A percentile compares a stretch with the other conserved stretches of the same genome.
These are phyloP conservation scores for Myoxocephalus aenaeus DNA, from an alignment of 2,797 vertebrate species.

Conservation along the genomic window DNA sequence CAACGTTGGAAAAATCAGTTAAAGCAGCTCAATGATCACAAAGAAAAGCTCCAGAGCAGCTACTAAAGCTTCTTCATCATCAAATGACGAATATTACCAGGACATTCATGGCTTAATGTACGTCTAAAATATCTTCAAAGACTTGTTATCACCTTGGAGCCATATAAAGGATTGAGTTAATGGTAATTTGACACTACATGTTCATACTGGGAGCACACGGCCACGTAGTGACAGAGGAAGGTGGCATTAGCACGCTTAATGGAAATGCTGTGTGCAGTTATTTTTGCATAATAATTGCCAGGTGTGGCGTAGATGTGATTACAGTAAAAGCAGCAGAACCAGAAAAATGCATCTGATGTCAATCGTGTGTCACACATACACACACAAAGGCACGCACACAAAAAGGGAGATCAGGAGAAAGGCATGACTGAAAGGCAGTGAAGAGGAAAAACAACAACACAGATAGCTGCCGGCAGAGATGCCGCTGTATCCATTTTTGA, in stretches of 20 bases:
- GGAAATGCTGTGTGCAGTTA: conserved; percentile 69
- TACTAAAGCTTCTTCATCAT: background rate
- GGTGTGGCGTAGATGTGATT: conserved; percentile 49
- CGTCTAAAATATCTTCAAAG: conserved; percentile 5
- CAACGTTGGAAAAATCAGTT: background rate
- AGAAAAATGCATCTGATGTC: conserved; percentile 75
- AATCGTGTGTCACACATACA: conserved; percentile 23
- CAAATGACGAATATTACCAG: background rate
- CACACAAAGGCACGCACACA: conserved; percentile 31
- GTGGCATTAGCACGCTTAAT: conserved; percentile 60
- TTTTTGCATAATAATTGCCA: conserved; percentile 64
- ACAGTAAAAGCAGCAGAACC: conserved; percentile 58
- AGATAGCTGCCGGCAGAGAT: conserved; percentile 67
- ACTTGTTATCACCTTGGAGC: conserved; percentile 39
- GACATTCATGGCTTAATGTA: conserved; percentile 12
- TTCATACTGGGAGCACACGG: conserved; percentile 17
- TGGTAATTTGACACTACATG: conserved; percentile 40
- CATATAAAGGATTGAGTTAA: background rate
- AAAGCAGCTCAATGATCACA: background rate
- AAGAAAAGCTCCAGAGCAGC: background rate
- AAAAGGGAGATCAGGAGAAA: conserved; percentile 35
- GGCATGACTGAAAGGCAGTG: conserved; percentile 60
- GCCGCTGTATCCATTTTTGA: conserved; percentile 79
- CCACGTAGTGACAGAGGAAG: conserved; percentile 22
- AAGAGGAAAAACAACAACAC: conserved; percentile 82